Percentiles rank a stretch among this genome's conserved stretches.
Evolutionary conservation across 2,797 vertebrate genomes (phyloP).

Genomic region (Picus viridis): DNA sequence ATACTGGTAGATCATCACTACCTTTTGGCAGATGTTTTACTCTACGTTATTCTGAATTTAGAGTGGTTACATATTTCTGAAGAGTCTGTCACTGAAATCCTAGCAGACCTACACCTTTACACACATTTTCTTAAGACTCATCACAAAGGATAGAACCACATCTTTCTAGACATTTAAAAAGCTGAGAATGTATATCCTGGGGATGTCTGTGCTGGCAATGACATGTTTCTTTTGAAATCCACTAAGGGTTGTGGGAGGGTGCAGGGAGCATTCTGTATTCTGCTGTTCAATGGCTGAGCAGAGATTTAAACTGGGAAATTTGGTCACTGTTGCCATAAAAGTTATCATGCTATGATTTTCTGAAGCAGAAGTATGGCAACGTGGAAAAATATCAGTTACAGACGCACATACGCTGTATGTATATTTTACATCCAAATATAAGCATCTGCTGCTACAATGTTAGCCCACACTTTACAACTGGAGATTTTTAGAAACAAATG

Average conservation of each 20-base stretch:
- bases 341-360: rapidly evolving
- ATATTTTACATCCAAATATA: not conserved
- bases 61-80: not conserved
- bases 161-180: not conserved
- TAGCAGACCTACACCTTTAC: not conserved
- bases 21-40: not conserved
- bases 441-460: not conserved
- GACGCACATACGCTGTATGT: not conserved
- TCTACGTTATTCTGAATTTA: not conserved
- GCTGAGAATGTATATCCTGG: not conserved
- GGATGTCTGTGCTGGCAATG: not conserved
- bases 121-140: not conserved
- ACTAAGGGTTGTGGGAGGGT: not conserved
- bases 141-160: not conserved
- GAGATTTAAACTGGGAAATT: not conserved
- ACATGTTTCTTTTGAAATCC: not conserved
- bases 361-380: not conserved
- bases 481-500: not conserved
- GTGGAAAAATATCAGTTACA: not conserved
- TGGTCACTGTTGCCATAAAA: not conserved
- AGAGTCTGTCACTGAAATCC: not conserved
- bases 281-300: not conserved
- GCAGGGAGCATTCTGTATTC: not conserved
- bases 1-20: not conserved
- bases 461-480: not conserved